Percentiles rank a stretch among this genome's conserved stretches.
phyloP scores from a whole-genome alignment of 1,140 invertebrate species.

The Leguminivora glycinivorella region DNA sequence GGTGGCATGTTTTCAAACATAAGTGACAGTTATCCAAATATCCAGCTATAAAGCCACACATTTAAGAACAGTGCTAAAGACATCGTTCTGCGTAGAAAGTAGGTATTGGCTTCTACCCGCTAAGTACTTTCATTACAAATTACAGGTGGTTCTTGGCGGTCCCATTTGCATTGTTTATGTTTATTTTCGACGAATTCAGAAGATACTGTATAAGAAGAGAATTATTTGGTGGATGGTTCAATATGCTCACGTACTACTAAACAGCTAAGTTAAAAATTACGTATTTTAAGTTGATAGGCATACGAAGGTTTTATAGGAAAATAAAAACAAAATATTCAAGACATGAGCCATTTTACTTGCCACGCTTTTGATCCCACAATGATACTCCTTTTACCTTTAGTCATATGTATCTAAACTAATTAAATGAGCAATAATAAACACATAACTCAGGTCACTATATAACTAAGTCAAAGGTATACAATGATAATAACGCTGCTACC shows the following conservation, averaged over 20 bases:
- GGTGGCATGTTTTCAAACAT: no score
- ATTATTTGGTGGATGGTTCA: conserved; percentile 59
- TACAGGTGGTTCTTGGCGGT: conserved; percentile 68
- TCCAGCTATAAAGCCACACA: no score
- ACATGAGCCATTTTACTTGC: conserved; percentile 37
- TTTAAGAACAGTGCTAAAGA: no score
- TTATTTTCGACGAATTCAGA: conserved; percentile 64
- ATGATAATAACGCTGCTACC: background rate
- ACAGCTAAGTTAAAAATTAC: background rate
- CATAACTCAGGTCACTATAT: conserved; percentile 30
- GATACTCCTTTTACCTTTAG: conserved; percentile 18
- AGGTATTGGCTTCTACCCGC: no score
- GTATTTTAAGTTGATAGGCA: background rate
- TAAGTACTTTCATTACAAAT: no score
- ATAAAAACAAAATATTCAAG: conserved; percentile 29
- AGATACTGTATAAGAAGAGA: conserved; percentile 63
- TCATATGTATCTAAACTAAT: conserved; percentile 17
- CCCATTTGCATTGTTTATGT: conserved; percentile 59
- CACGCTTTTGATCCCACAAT: conserved; percentile 40
- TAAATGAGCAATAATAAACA: conserved; percentile 29
- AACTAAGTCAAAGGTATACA: conserved; percentile 21
- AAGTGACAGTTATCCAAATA: no score
- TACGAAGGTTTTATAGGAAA: background rate
- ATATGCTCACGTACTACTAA: conserved; percentile 62
- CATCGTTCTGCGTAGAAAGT: no score